Percentiles rank a stretch among this genome's conserved stretches.
Evolutionary conservation across 1,140 invertebrate species (phyloP).

Genomic region (Neocloeon triangulifer): DNA sequence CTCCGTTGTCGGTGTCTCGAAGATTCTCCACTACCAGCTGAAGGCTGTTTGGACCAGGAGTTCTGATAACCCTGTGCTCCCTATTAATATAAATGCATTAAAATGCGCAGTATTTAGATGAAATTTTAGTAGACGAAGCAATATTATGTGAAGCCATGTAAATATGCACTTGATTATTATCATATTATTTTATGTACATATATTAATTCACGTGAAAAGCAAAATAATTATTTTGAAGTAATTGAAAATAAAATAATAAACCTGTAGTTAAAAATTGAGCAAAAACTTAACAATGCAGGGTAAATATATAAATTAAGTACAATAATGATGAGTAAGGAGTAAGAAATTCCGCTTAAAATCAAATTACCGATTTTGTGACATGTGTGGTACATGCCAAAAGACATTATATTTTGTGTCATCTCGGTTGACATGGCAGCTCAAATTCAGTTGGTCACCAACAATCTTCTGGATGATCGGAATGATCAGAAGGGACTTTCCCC

Average conservation of each 20-base stretch:
- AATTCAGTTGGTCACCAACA: conserved; percentile 9
- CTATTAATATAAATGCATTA: conserved; percentile 7
- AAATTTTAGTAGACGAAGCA: not conserved
- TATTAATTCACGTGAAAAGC: not conserved
- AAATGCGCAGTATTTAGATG: not conserved
- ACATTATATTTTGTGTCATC: not conserved
- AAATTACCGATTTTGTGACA: not conserved
- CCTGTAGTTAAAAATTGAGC: not conserved
- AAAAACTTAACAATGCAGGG: not conserved
- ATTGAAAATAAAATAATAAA: not conserved
- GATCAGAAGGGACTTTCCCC: too few species aligned
- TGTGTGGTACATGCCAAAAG: not conserved
- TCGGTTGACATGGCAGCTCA: conserved; percentile 10
- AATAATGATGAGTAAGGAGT: too few species aligned
- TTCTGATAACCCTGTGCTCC: conserved; percentile 7
- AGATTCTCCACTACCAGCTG: conserved; percentile 13
- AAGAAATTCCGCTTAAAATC: too few species aligned
- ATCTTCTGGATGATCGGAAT: too few species aligned
- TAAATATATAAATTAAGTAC: not conserved
- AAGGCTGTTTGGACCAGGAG: conserved; percentile 9
- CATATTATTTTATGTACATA: not conserved
- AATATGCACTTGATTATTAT: not conserved
- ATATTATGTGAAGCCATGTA: not conserved
- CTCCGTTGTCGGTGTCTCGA: conserved; percentile 14
- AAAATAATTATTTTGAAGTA: not conserved